Evolutionary conservation across 1,140 invertebrate genomes (phyloP).

Genomic region (Zaprionus inermis): DNA sequence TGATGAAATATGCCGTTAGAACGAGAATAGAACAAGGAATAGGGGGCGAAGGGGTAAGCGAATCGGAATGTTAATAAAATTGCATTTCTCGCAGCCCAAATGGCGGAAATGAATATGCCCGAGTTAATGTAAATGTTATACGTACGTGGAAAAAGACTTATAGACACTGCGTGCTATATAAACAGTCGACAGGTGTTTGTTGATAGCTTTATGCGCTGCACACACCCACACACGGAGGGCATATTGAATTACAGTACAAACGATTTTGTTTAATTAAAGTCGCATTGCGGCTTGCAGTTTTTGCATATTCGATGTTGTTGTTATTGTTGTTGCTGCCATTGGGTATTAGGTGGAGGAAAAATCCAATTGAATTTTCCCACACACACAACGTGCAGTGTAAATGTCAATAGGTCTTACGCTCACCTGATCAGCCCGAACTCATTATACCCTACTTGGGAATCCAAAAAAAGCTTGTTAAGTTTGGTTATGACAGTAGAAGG

Average conservation of each 20-base stretch:
- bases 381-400: slow-evolving; percentile 36
- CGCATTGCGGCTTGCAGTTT: slow-evolving; percentile 40
- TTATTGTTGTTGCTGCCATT: slow-evolving; percentile 4
- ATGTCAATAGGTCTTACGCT: slow-evolving; percentile 46
- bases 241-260: slow-evolving; percentile 60
- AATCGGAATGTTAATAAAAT: slow-evolving; percentile 9
- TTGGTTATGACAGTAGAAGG: no score
- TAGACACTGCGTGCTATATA: slow-evolving; percentile 12
- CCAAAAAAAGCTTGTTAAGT: no score
- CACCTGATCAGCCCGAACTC: not conserved
- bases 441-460: no score
- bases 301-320: slow-evolving; percentile 23
- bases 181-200: slow-evolving; percentile 56
- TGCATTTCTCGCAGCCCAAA: not conserved
- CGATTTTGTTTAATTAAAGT: slow-evolving; percentile 72
- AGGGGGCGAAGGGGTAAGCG: not conserved
- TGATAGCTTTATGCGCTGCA: slow-evolving; percentile 37
- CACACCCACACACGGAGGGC: slow-evolving; percentile 7
- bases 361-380: slow-evolving; percentile 32
- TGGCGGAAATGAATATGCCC: slow-evolving; percentile 9
- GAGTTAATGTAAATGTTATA: not conserved
- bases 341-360: slow-evolving; percentile 42
- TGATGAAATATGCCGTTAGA: slow-evolving; percentile 1
- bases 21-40: not conserved
- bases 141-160: slow-evolving; percentile 18